These are phyloP conservation scores for Formicarius rufipectus DNA, from an alignment of 2,113 vertebrate species.

Conservation along the genomic window DNA sequence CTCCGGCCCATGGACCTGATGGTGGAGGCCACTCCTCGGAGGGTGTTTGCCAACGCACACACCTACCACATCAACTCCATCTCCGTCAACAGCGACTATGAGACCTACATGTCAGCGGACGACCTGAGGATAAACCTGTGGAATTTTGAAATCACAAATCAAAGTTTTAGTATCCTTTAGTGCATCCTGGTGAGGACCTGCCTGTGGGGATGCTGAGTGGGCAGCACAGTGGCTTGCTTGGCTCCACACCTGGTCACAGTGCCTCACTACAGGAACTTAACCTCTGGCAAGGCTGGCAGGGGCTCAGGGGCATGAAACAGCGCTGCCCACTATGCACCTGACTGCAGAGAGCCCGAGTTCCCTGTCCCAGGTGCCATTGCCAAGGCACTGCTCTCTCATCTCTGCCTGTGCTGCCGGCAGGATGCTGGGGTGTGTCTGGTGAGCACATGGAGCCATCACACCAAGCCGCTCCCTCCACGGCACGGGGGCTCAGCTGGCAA, in stretches of 20 bases:
- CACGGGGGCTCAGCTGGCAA: slow-evolving; percentile 9
- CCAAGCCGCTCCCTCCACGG: accelerated
- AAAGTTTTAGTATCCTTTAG: slow-evolving; percentile 97
- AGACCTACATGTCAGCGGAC: slow-evolving; percentile 96
- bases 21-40: slow-evolving; percentile 91
- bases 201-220: accelerated
- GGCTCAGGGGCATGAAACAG: accelerated
- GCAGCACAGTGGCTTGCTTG: accelerated
- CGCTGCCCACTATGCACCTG: neutral
- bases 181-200: no score
- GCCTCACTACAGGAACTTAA: neutral
- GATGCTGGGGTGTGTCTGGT: accelerated
- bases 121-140: slow-evolving; percentile 96
- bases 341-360: accelerated
- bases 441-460: accelerated
- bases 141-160: slow-evolving; percentile 96
- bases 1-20: slow-evolving; percentile 96
- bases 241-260: accelerated
- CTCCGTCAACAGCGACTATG: slow-evolving; percentile 95
- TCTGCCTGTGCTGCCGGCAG: accelerated
- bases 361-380: accelerated
- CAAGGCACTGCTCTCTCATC: neutral
- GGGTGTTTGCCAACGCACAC: slow-evolving; percentile 93
- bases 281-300: neutral
- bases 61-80: slow-evolving; percentile 99